Evolutionary conservation across 2,113 vertebrate species (phyloP).

Genomic region (Trochalopteron elliotii): DNA sequence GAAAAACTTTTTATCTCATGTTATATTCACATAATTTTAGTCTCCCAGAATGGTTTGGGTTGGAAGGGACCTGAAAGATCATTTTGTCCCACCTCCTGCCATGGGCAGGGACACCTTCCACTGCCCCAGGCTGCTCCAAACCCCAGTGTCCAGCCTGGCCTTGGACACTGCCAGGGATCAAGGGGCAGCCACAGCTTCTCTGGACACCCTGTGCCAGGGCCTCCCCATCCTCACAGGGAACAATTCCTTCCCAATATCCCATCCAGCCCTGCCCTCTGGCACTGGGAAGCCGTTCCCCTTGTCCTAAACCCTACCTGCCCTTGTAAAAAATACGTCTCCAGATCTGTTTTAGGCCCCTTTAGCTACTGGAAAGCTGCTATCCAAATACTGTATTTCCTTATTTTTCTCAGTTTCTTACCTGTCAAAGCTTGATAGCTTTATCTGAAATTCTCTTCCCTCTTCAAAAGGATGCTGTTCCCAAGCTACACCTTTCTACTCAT

Average conservation of each 20-base stretch:
- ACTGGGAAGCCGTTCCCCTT: neutral
- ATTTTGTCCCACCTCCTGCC: rapidly evolving
- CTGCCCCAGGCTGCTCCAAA: neutral
- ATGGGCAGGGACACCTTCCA: rapidly evolving
- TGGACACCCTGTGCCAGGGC: neutral
- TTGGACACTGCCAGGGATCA: neutral
- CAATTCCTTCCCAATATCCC: neutral
- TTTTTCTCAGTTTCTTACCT: neutral
- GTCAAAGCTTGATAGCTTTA: neutral
- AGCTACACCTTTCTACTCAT: neutral
- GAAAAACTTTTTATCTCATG: rapidly evolving
- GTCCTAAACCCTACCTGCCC: neutral
- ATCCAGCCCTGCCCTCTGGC: rapidly evolving
- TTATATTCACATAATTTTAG: neutral
- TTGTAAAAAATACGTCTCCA: neutral
- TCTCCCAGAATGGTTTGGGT: neutral
- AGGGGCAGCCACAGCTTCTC: neutral
- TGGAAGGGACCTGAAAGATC: neutral
- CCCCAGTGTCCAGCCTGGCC: neutral
- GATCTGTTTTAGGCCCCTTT: neutral
- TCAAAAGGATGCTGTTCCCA: neutral
- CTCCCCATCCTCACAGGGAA: neutral
- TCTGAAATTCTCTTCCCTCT: neutral
- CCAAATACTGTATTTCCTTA: neutral
- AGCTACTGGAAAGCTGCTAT: neutral